Evolutionary conservation across 2,888 invertebrate genomes (phyloP).

Genomic region (Plusia festucae): DNA sequence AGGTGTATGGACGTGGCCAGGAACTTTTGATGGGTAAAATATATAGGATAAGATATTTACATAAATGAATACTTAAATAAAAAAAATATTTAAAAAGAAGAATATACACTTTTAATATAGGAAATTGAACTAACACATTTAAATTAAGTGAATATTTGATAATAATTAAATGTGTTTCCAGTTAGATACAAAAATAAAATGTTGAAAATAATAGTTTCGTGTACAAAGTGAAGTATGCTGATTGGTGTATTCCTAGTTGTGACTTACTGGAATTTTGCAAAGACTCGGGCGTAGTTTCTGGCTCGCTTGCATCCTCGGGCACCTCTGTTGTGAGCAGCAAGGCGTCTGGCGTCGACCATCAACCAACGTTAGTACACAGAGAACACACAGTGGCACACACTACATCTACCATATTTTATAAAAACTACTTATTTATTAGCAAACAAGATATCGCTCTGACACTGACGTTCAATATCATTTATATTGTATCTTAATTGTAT

Average conservation of each 20-base stretch:
- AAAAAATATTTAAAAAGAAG: neutral
- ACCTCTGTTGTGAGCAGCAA: slow-evolving; percentile 69
- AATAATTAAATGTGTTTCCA: neutral
- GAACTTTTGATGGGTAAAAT: slow-evolving; percentile 36
- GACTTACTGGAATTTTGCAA: slow-evolving; percentile 73
- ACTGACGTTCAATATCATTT: slow-evolving; percentile 1
- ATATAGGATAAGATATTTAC: slow-evolving; percentile 22
- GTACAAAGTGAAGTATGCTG: slow-evolving; percentile 13
- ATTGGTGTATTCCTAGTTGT: slow-evolving; percentile 35
- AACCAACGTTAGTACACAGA: slow-evolving; percentile 77
- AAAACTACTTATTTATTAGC: slow-evolving; percentile 27
- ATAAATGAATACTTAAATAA: slow-evolving; percentile 23
- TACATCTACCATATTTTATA: slow-evolving; percentile 36
- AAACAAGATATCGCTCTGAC: slow-evolving; percentile 19
- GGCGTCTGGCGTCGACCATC: slow-evolving; percentile 72
- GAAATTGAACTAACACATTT: neutral
- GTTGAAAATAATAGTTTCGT: slow-evolving; percentile 3
- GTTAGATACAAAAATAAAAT: neutral
- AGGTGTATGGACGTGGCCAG: slow-evolving; percentile 60
- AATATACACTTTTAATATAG: neutral
- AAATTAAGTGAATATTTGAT: neutral
- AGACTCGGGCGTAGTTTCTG: slow-evolving; percentile 64
- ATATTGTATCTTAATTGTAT: too few species aligned
- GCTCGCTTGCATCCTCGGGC: slow-evolving; percentile 62
- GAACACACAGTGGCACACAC: slow-evolving; percentile 62